A percentile compares a stretch with the other conserved stretches of the same genome.
phyloP scores from a whole-genome alignment of 2,113 vertebrate species.

The Hippocampus guttulatus region DNA sequence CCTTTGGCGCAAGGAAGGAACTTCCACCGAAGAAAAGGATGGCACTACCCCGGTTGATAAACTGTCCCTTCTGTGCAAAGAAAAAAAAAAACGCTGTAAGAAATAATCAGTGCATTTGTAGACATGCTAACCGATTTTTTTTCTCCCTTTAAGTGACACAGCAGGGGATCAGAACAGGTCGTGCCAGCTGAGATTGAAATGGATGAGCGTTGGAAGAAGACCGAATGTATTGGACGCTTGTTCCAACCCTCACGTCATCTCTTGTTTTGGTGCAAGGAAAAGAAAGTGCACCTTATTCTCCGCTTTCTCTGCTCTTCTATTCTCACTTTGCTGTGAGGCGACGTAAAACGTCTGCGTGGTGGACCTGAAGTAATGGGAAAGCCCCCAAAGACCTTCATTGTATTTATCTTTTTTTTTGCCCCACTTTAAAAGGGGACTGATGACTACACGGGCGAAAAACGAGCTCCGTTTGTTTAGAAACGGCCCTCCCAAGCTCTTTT shows the following conservation, averaged over 20 bases:
- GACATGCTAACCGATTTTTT: not conserved
- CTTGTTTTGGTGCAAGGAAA: no score
- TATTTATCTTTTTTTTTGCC: slow-evolving; percentile 1
- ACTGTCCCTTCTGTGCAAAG: no score
- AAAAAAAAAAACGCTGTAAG: not conserved
- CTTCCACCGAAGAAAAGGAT: not conserved
- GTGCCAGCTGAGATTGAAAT: slow-evolving; percentile 3
- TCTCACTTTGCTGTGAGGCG: no score
- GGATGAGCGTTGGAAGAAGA: no score
- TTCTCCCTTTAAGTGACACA: not conserved
- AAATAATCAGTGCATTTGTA: not conserved
- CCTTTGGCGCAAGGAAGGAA: not conserved
- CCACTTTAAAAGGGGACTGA: not conserved
- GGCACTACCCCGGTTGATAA: not conserved
- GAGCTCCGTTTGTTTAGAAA: not conserved
- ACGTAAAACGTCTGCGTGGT: no score
- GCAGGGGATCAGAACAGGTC: not conserved
- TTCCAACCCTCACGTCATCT: no score
- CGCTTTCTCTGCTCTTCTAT: no score
- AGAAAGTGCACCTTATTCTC: no score
- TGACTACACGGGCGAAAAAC: not conserved
- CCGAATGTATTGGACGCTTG: no score
- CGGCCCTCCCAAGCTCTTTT: not conserved
- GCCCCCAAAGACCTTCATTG: not conserved
- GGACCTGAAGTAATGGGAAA: no score